phyloP scores from a whole-genome alignment of 1,140 invertebrate genomes.

The Radopholus similis region DNA sequence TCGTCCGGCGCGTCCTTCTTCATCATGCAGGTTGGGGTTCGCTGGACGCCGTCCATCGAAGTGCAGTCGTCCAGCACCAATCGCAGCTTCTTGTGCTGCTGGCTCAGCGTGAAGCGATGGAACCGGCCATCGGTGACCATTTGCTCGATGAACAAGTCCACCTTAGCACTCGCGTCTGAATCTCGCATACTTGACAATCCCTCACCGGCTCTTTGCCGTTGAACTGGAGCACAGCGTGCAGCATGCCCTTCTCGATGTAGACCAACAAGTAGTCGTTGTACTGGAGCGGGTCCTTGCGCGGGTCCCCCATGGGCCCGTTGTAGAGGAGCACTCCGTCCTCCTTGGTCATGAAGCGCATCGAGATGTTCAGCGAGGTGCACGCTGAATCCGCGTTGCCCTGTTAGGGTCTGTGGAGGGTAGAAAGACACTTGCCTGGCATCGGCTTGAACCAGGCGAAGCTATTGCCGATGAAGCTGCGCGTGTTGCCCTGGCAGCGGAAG shows the following conservation, averaged over 20 bases:
- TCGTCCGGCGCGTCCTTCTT: slow-evolving; percentile 41
- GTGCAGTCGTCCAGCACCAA: slow-evolving; percentile 50
- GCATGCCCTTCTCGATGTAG: slow-evolving; percentile 31
- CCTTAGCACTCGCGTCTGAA: background rate
- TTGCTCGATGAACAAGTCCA: slow-evolving; percentile 21
- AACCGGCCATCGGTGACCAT: slow-evolving; percentile 52
- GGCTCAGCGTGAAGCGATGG: slow-evolving; percentile 45
- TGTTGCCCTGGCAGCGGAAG: slow-evolving; percentile 56
- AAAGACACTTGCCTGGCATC: slow-evolving; percentile 41
- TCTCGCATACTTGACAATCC: no score
- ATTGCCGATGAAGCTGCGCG: slow-evolving; percentile 46
- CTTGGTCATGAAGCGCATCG: slow-evolving; percentile 31
- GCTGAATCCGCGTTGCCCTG: background rate
- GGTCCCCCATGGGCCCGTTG: slow-evolving; percentile 50
- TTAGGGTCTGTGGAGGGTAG: background rate
- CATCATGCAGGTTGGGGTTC: slow-evolving; percentile 22
- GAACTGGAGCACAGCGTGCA: slow-evolving; percentile 24
- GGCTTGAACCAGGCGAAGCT: slow-evolving; percentile 60
- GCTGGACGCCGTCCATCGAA: slow-evolving; percentile 3
- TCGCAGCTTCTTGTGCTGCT: slow-evolving; percentile 47
- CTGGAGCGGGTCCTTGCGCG: slow-evolving; percentile 34
- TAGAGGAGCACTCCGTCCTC: slow-evolving; percentile 48
- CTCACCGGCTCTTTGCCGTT: slow-evolving; percentile 23
- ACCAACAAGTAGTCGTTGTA: slow-evolving; percentile 39
- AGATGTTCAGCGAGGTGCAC: slow-evolving; percentile 58